phyloP scores from a whole-genome alignment of 2,888 invertebrate species.

The Pherbina coryleti region DNA sequence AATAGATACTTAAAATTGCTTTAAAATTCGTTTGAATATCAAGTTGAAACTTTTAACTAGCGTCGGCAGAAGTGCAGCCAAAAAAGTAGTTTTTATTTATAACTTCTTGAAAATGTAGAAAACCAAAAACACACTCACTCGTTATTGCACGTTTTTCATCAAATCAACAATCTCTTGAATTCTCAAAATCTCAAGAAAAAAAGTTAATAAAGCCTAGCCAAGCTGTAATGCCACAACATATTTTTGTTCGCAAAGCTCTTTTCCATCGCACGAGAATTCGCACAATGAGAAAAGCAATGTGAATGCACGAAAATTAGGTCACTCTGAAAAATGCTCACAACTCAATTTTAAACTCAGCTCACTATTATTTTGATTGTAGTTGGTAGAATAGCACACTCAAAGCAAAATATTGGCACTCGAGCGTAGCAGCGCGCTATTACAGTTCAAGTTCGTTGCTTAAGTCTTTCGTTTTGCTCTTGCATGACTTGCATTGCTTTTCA shows the following conservation, averaged over 20 bases:
- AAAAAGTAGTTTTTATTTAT: no score
- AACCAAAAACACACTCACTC: no score
- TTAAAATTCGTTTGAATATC: no score
- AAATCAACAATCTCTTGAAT: not conserved
- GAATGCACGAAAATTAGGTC: conserved; percentile 16
- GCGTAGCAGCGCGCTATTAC: not conserved
- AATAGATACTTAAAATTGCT: no score
- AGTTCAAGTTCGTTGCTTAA: conserved; percentile 30
- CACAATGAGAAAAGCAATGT: not conserved
- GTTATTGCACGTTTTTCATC: no score
- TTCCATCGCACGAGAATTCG: not conserved
- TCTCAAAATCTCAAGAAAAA: not conserved
- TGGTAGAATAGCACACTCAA: not conserved
- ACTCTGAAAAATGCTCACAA: not conserved
- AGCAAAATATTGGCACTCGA: not conserved
- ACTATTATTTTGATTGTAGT: no score
- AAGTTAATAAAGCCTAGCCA: not conserved
- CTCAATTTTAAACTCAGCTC: not conserved
- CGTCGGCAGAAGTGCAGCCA: no score
- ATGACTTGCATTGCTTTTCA: no score
- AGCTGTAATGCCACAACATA: not conserved
- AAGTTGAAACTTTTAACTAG: no score
- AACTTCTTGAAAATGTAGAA: no score
- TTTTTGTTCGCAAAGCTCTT: no score
- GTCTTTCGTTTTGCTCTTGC: conserved; percentile 13